Evolutionary conservation across 2,113 vertebrate genomes (phyloP).

Genomic region (Thermophis baileyi): DNA sequence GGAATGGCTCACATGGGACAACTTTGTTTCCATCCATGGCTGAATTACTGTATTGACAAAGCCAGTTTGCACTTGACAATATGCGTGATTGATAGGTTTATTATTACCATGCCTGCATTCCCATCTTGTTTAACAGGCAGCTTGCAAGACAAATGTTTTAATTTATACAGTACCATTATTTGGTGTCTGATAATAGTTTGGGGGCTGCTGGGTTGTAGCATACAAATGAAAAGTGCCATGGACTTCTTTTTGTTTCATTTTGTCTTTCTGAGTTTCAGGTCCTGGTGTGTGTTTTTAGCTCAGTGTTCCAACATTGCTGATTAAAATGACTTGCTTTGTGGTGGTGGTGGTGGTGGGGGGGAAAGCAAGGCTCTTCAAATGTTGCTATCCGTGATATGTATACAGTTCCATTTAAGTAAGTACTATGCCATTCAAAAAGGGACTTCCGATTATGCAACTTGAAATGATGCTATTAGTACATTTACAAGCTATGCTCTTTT

Average conservation of each 20-base stretch:
- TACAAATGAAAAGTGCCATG: not conserved
- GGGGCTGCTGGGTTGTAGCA: not conserved
- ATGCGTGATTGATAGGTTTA: not conserved
- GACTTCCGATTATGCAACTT: slow-evolving; percentile 3
- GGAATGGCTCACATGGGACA: not conserved
- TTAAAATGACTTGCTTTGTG: not conserved
- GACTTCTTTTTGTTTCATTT: not conserved
- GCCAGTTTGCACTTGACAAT: not conserved
- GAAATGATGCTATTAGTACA: slow-evolving; percentile 24
- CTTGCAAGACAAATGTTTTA: not conserved
- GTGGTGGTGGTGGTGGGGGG: accelerated
- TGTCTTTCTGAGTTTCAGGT: not conserved
- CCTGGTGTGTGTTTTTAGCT: accelerated
- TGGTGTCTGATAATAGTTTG: slow-evolving; percentile 6
- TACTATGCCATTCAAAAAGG: slow-evolving; percentile 21
- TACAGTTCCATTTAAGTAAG: slow-evolving; percentile 39
- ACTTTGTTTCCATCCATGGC: not conserved
- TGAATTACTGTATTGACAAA: slow-evolving; percentile 12
- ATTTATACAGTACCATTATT: not conserved
- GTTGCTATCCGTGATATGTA: not conserved
- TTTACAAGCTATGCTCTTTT: slow-evolving; percentile 12
- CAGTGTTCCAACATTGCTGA: not conserved
- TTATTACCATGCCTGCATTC: not conserved
- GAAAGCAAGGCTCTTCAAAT: not conserved
- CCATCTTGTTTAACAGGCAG: not conserved